These are phyloP conservation scores for Cyaniris semiargus DNA, from an alignment of 2,888 invertebrate genomes.

Conservation along the genomic window DNA sequence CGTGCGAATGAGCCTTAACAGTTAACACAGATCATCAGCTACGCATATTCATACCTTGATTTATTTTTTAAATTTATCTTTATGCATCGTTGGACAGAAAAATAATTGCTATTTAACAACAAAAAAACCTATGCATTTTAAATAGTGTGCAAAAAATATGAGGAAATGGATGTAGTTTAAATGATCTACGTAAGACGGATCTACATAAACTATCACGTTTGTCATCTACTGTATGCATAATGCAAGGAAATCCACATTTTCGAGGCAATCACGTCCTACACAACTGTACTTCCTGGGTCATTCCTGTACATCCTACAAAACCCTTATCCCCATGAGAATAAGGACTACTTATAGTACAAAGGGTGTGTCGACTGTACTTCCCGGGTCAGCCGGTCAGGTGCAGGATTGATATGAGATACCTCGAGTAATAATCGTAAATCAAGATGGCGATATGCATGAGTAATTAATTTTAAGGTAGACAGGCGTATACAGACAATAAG, in stretches of 20 bases:
- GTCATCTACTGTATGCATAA: not conserved
- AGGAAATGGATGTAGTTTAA: not conserved
- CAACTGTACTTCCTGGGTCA: conserved; percentile 37
- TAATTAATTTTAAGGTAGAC: not conserved
- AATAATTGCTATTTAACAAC: too few relatives aligned
- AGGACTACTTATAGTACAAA: not conserved
- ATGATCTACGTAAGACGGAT: not conserved
- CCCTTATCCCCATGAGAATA: not conserved
- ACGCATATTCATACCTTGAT: not conserved
- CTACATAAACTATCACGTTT: not conserved
- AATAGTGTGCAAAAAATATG: too few relatives aligned
- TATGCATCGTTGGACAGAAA: too few relatives aligned
- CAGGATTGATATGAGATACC: conserved; percentile 38
- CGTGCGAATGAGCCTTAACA: not conserved
- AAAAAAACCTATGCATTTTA: too few relatives aligned
- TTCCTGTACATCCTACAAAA: not conserved
- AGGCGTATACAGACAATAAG: not conserved
- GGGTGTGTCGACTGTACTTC: conserved; percentile 37
- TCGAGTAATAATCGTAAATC: conserved; percentile 18
- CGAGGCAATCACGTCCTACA: conserved; percentile 38
- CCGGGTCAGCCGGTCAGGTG: conserved; percentile 46
- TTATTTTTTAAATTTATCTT: not conserved
- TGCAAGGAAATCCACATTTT: conserved; percentile 18
- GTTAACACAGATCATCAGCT: not conserved
- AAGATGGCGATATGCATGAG: conserved; percentile 3